Percentiles rank a stretch among this genome's conserved stretches.
Evolutionary conservation across 2,888 invertebrate genomes (phyloP).

Genomic region (Alcis repandata): DNA sequence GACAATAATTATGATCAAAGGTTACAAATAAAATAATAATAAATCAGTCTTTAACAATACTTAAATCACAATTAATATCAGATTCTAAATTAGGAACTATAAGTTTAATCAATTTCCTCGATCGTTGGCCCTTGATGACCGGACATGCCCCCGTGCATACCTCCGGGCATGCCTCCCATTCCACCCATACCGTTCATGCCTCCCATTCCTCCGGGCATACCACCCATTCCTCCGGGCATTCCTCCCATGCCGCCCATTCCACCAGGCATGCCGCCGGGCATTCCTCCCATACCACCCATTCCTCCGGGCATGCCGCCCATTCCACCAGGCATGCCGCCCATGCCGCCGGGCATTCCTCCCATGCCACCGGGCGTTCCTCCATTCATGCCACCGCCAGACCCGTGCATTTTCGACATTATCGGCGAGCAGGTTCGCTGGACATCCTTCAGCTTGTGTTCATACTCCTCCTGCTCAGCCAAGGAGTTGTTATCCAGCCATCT

Average conservation of each 20-base stretch:
- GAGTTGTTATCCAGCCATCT: slow-evolving; percentile 19
- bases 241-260: slow-evolving; percentile 4
- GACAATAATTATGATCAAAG: slow-evolving; percentile 15
- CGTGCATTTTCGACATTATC: slow-evolving; percentile 20
- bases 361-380: slow-evolving; percentile 16
- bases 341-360: slow-evolving; percentile 11
- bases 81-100: not conserved
- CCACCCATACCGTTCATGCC: slow-evolving; percentile 14
- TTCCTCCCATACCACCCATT: slow-evolving; percentile 15
- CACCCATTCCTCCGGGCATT: slow-evolving; percentile 5
- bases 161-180: slow-evolving; percentile 14
- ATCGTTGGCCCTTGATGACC: slow-evolving; percentile 14
- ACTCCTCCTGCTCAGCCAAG: slow-evolving; percentile 17
- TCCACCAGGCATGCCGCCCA: slow-evolving; percentile 16
- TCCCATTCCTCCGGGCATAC: slow-evolving; percentile 3
- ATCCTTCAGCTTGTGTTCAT: slow-evolving; percentile 18
- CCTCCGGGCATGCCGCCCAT: slow-evolving; percentile 15
- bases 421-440: slow-evolving; percentile 14
- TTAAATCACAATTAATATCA: not conserved
- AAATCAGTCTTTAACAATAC: slow-evolving; percentile 5
- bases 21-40: slow-evolving; percentile 3
- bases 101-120: slow-evolving; percentile 10
- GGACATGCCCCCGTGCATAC: not conserved
- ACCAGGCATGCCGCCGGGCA: slow-evolving; percentile 5
- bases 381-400: slow-evolving; percentile 5